Conservation (phyloP, 1,140 invertebrate genomes). For the Arctopsyche grandis region DNA sequence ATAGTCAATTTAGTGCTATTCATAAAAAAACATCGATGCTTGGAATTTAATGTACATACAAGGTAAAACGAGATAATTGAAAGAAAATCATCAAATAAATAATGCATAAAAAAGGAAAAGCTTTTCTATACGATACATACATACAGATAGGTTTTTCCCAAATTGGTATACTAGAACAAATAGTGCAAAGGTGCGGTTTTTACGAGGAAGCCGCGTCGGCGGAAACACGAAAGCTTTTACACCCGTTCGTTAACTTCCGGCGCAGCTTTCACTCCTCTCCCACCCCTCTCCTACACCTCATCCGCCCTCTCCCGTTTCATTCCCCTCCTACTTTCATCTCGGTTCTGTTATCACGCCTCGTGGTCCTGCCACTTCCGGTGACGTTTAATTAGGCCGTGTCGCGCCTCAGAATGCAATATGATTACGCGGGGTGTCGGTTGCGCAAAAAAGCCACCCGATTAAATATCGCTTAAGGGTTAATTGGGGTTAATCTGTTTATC, state of each 20-base stretch:
- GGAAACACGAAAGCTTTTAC: slow-evolving; percentile 8
- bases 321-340: background rate
- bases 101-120: too few relatives aligned
- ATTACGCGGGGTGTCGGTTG: slow-evolving; percentile 9
- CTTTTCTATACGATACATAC: too few relatives aligned
- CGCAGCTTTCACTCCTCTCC: background rate
- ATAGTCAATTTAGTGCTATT: too few relatives aligned
- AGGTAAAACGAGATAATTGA: too few relatives aligned
- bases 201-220: background rate
- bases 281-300: too few relatives aligned
- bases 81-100: too few relatives aligned
- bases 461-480: slow-evolving; percentile 24
- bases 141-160: too few relatives aligned
- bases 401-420: slow-evolving; percentile 27
- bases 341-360: background rate
- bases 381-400: slow-evolving; percentile 29
- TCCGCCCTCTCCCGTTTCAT: background rate
- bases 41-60: too few relatives aligned
- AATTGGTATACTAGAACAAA: too few relatives aligned
- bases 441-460: slow-evolving; percentile 14
- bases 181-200: too few relatives aligned
- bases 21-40: too few relatives aligned
- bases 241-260: background rate
- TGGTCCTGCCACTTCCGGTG: slow-evolving; percentile 17
- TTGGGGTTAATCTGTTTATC: slow-evolving; percentile 12